A percentile compares a stretch with the other conserved stretches of the same genome.
These are phyloP conservation scores for Theristicus caerulescens DNA, from an alignment of 2,113 vertebrate species.

Conservation along the genomic window DNA sequence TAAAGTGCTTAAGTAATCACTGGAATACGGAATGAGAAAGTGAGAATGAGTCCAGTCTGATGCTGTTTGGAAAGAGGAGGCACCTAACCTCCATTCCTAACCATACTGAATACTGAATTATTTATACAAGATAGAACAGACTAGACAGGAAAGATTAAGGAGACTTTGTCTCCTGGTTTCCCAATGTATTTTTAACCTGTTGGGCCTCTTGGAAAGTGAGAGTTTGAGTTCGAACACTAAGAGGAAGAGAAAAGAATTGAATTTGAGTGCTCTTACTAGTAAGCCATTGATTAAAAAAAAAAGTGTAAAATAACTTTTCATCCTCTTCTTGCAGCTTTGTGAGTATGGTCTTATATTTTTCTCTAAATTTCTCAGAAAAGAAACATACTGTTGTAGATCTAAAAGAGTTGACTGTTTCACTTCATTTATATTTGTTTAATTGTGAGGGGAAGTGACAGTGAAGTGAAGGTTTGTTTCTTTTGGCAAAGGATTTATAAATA, in stretches of 20 bases:
- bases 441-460: background rate
- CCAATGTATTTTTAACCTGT: background rate
- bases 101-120: background rate
- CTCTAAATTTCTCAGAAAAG: background rate
- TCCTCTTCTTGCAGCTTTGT: background rate
- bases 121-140: background rate
- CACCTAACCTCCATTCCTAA: background rate
- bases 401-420: background rate
- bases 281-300: background rate
- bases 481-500: background rate
- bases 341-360: background rate
- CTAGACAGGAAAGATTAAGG: background rate
- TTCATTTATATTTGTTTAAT: background rate
- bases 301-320: background rate
- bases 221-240: background rate
- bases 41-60: background rate
- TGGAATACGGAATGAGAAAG: background rate
- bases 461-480: background rate
- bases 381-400: background rate
- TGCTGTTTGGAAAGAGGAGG: background rate
- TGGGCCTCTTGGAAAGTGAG: background rate
- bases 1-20: background rate
- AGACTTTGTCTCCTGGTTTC: background rate
- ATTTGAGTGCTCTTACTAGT: background rate
- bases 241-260: background rate